Evolutionary conservation across 1,140 invertebrate genomes (phyloP), one percentile per base, ranked within the genome.

Genomic region (Gonatopus flavifemur): DNA sequence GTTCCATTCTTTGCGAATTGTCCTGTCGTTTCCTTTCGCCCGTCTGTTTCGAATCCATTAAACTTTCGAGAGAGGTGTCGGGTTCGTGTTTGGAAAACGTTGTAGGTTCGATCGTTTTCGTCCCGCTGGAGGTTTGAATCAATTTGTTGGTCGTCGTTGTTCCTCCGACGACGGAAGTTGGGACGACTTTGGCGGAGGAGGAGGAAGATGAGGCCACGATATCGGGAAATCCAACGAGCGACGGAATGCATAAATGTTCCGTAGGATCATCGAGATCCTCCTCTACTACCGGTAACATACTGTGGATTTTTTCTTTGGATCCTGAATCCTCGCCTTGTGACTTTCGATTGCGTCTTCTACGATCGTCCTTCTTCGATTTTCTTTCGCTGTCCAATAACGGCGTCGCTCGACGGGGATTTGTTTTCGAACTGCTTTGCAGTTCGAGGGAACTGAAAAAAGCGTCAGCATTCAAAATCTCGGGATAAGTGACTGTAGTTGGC

Each of bases 381-480:
- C 60, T 61, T 4, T 41, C 63, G 28, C 32, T 54, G 64, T 62
- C 78, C 64, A 56, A 66, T 60, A 55, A 77, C 21, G 56, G 59
- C 33, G 76, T 55, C 1, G 64, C 24, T 0, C 72, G 63, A 10
- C 80, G 55, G 2, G 81, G 69, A 28, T 73, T 79, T 45, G 79
- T 76, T 59, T 83, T 89, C 0, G 81, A 74, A 55, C 86, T 91
- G 55, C 90, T 91, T 67, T 91, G 89, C 12, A 94, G 70, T 66
- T 93, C 88, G 19, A 94, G 71, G 1, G 88, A 91, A 18, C 86
- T 90, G 64, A 94, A 94, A 65, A 94, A 93, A 12, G 90, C 84
- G 63, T 90, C 89, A 0, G 89, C 88, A 25, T 88, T 88, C 4
- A 89, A 70, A 33, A 82, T 73, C 37, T 78, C 77, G 24, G 80